Evolutionary conservation across 1,140 invertebrate genomes (phyloP).

Genomic region (Trachymyrmex septentrionalis): DNA sequence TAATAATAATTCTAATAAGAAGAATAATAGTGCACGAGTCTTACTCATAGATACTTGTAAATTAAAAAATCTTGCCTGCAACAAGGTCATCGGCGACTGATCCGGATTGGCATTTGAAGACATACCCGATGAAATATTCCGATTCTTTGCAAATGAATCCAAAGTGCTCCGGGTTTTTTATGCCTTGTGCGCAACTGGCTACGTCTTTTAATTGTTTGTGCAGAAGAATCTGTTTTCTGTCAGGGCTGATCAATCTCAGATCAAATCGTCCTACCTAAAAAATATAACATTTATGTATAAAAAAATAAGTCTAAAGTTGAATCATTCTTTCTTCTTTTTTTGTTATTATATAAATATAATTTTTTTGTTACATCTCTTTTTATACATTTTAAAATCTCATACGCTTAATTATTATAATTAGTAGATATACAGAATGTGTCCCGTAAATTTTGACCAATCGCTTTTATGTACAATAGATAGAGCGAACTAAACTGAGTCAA

Average conservation of each 20-base stretch:
- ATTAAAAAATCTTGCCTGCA: conserved; percentile 87
- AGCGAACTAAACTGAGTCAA: too few relatives aligned
- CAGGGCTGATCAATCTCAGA: conserved; percentile 95
- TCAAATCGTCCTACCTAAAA: conserved; percentile 93
- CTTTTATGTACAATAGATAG: too few relatives aligned
- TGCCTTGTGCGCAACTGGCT: conserved; percentile 95
- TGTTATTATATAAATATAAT: not conserved
- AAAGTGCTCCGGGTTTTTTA: conserved; percentile 94
- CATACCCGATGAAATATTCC: conserved; percentile 93
- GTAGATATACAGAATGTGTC: too few relatives aligned
- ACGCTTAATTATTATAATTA: not conserved
- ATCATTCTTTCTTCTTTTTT: conserved; percentile 15
- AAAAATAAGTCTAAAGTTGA: not conserved
- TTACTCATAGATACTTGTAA: conserved; percentile 36
- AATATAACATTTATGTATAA: conserved; percentile 67
- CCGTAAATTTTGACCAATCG: too few relatives aligned
- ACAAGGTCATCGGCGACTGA: conserved; percentile 93
- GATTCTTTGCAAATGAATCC: conserved; percentile 96
- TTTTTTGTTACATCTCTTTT: not conserved
- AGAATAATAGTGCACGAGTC: conserved; percentile 23
- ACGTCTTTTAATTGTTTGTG: conserved; percentile 96
- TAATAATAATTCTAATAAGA: not conserved
- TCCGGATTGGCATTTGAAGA: conserved; percentile 96
- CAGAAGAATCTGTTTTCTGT: conserved; percentile 95
- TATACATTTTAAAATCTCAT: not conserved